Evolutionary conservation across 1,140 invertebrate species (phyloP).

Genomic region (Drosophila truncata): DNA sequence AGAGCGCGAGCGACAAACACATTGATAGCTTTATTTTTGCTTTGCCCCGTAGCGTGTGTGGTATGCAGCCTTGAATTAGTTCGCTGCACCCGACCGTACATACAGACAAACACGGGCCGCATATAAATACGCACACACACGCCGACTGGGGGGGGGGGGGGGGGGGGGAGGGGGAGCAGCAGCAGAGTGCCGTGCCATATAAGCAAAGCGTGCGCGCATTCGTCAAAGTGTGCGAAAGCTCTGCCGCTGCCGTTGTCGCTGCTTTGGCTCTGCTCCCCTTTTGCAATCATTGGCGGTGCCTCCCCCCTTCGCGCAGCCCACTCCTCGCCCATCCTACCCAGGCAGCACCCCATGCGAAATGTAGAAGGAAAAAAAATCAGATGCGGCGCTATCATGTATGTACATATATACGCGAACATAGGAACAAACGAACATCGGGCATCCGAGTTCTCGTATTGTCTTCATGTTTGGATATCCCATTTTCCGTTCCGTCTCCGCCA

Average conservation of each 20-base stretch:
- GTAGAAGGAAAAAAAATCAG: slow-evolving; percentile 50
- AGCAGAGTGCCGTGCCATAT: slow-evolving; percentile 24
- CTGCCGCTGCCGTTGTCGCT: slow-evolving; percentile 31
- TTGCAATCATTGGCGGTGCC: slow-evolving; percentile 39
- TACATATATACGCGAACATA: slow-evolving; percentile 8
- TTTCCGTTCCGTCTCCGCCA: slow-evolving; percentile 74
- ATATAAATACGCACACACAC: slow-evolving; percentile 40
- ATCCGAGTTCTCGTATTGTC: slow-evolving; percentile 34
- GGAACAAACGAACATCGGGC: slow-evolving; percentile 21
- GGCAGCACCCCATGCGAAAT: slow-evolving; percentile 35
- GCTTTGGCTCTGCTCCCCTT: slow-evolving; percentile 47
- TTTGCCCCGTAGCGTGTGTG: slow-evolving; percentile 69
- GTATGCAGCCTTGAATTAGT: slow-evolving; percentile 85
- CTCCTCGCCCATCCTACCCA: slow-evolving; percentile 6
- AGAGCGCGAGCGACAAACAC: slow-evolving; percentile 53
- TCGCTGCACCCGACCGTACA: slow-evolving; percentile 82
- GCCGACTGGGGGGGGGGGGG: slow-evolving; percentile 5
- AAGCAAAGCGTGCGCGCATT: slow-evolving; percentile 34
- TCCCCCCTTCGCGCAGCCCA: background rate
- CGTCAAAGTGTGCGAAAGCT: slow-evolving; percentile 70
- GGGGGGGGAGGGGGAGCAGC: slow-evolving; percentile 5
- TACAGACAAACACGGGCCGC: slow-evolving; percentile 53
- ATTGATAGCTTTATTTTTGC: slow-evolving; percentile 80
- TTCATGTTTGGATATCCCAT: slow-evolving; percentile 78
- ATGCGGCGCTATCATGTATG: slow-evolving; percentile 32